These are phyloP conservation scores for Eulemur albifrons DNA, from an alignment of 2,797 vertebrate species.

Conservation along the genomic window DNA sequence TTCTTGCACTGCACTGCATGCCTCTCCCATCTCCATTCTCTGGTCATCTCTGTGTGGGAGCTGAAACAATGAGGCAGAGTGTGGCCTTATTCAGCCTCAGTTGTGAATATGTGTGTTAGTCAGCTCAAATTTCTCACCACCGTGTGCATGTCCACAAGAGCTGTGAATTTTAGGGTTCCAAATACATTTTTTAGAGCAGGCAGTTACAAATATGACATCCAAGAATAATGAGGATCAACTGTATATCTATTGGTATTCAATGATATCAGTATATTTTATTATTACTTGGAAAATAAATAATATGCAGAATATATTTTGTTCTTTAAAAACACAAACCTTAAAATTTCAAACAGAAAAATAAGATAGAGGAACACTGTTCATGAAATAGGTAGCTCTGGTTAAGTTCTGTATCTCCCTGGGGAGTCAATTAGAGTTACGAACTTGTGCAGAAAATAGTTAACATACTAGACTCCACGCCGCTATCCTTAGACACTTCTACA, in stretches of 20 bases:
- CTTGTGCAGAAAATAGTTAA: constrained; percentile 17
- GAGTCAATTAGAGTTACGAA: constrained; percentile 14
- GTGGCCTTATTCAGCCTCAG: neutral
- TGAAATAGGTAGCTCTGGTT: neutral
- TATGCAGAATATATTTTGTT: neutral
- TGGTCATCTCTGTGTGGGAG: neutral
- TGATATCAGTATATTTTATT: neutral
- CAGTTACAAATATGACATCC: neutral
- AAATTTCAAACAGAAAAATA: neutral
- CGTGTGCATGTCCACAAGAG: neutral
- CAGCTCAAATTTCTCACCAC: neutral
- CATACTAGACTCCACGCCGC: neutral
- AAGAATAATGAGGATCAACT: neutral
- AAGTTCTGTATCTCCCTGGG: neutral
- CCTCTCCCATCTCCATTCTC: too few relatives aligned
- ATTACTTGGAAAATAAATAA: constrained; percentile 8
- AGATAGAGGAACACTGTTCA: neutral
- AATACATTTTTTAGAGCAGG: neutral
- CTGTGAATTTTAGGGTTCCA: neutral
- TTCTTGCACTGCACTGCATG: fast-evolving
- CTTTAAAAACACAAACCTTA: neutral
- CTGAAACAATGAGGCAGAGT: neutral
- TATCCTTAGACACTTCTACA: neutral
- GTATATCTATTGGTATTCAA: neutral
- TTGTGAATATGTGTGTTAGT: neutral